Percentiles rank a stretch among this genome's conserved stretches.
phyloP scores from a whole-genome alignment of 1,140 invertebrate genomes.

The Trachymyrmex cornetzi region DNA sequence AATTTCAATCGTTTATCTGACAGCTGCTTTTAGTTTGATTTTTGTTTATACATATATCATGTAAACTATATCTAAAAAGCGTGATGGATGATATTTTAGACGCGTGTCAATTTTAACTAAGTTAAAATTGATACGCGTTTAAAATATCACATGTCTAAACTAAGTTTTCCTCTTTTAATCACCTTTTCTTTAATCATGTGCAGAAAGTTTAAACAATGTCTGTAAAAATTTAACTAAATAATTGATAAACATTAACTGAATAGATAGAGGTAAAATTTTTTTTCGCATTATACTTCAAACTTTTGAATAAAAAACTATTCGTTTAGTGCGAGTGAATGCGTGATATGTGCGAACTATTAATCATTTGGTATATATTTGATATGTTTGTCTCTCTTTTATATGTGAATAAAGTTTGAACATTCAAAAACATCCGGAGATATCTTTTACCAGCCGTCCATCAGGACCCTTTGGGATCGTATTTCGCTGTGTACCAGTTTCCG shows the following conservation, averaged over 20 bases:
- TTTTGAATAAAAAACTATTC: background rate
- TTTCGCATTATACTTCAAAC: background rate
- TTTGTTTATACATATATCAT: conserved; percentile 34
- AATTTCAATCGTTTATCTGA: conserved; percentile 74
- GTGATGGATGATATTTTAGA: background rate
- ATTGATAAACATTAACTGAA: background rate
- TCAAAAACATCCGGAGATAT: background rate
- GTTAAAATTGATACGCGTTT: no score
- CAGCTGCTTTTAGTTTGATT: conserved; percentile 48
- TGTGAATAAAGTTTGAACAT: background rate
- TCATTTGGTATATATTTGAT: background rate
- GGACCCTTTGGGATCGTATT: background rate
- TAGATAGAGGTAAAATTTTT: background rate
- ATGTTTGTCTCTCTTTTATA: background rate
- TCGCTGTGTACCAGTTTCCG: conserved; percentile 17
- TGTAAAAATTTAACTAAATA: conserved; percentile 2
- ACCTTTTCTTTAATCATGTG: background rate
- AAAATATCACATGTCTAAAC: background rate
- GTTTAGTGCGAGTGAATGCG: background rate
- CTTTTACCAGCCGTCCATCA: background rate
- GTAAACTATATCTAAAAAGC: background rate
- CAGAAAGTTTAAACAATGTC: background rate
- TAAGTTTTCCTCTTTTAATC: no score
- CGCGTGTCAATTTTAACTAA: background rate
- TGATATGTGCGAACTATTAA: background rate